Conservation (phyloP, 2,113 vertebrate species). For the Mustela nigripes region DNA sequence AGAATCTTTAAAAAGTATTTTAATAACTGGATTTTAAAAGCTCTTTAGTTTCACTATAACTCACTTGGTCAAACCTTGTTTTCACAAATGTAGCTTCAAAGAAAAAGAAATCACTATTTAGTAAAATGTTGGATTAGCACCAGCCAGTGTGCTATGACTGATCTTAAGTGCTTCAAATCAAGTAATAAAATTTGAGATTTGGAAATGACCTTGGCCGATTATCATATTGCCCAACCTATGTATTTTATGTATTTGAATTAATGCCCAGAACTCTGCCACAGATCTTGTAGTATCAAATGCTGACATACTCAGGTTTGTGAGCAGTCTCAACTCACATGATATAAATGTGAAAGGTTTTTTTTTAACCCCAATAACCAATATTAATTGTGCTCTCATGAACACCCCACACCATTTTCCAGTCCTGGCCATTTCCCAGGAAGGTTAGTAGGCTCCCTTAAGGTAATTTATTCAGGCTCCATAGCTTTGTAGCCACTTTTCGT, state of each 20-base stretch:
- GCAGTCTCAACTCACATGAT: not conserved
- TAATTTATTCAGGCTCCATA: not conserved
- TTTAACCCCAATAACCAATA: not conserved
- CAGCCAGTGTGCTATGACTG: not conserved
- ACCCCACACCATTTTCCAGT: not conserved
- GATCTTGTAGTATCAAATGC: not conserved
- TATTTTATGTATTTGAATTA: not conserved
- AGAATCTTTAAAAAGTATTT: conserved; percentile 31
- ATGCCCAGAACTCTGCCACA: not conserved
- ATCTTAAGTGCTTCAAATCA: not conserved
- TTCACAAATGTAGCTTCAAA: not conserved
- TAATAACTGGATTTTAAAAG: conserved; percentile 25
- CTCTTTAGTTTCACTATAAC: not conserved
- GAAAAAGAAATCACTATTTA: not conserved
- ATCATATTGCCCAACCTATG: not conserved
- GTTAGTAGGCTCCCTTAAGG: not conserved
- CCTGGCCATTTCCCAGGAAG: not conserved
- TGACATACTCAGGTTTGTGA: not conserved
- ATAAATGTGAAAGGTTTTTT: not conserved
- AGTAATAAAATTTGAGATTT: not conserved
- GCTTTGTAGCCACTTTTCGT: not conserved
- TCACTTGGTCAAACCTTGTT: not conserved
- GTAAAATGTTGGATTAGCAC: not conserved
- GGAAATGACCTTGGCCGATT: not conserved
- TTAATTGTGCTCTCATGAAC: not conserved